Evolutionary conservation across 2,113 vertebrate species (phyloP), one percentile per base, ranked within the genome.

Genomic region (Otolemur garnettii): DNA sequence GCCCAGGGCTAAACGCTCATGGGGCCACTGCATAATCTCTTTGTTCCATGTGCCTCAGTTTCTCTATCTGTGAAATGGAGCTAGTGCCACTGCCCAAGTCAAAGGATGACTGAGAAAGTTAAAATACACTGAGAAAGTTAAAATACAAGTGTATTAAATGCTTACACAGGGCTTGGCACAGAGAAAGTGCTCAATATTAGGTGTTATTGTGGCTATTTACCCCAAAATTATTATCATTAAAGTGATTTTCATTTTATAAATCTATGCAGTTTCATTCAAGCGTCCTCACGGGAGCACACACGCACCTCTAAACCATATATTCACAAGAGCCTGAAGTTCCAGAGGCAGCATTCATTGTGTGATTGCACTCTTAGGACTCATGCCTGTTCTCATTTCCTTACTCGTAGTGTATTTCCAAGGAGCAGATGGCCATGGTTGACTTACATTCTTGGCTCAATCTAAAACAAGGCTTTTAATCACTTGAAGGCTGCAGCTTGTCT

Each of bases 311-410:
- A 78, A 78, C 11, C 13, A 30, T 26, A 14, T 1, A 50, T 35
- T 88, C 55, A 66, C 24, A 72, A 96, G 28, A 78, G 88, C 60
- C 12, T 57, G 69, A 17, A 71, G 62, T 94, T 83, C 59, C 75
- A 60, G 62, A 45, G 24, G 87, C 69, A 88, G 62, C 18, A 0
- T 74, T 95, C 71, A 77, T 74, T 79, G n/a, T 72, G 4, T 91
- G 8, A 3, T 79, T 84, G 42, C 88, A 66, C 17, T 74, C 26
- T 83, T 35, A 74, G 57, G 66, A 30, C 4, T 15, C 18, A 24
- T 88, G 4, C 50, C 28, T 71, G 13, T 83, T 85, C 59, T 28
- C 53, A 69, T 66, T 59, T 13, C 64, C 57, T 50, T 57, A 53
- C 45, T 77, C 71, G 8, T 28, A 83, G 69, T 8, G 7, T 71